Percentiles rank a stretch among this genome's conserved stretches.
Evolutionary conservation across 2,113 vertebrate genomes (phyloP).

Genomic region (Entomyzon cyanotis): DNA sequence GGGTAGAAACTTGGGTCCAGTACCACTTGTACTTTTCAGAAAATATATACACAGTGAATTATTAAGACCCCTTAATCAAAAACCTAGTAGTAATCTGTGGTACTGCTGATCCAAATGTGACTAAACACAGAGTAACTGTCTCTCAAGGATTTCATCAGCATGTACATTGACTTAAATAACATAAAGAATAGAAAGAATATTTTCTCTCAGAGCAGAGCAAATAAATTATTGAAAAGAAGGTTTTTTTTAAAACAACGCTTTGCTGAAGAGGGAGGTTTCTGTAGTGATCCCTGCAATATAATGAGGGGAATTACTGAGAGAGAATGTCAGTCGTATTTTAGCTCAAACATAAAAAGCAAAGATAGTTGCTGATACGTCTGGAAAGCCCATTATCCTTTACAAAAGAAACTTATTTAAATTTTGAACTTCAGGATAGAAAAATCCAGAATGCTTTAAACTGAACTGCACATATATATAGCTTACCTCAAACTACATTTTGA

Average conservation of each 20-base stretch:
- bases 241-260: constrained; percentile 14
- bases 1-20: background rate
- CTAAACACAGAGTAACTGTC: background rate
- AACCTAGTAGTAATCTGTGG: background rate
- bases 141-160: background rate
- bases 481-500: constrained; percentile 23
- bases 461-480: background rate
- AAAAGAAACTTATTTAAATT: constrained; percentile 24
- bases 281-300: background rate
- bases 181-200: constrained; percentile 25
- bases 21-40: background rate
- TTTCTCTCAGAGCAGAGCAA: constrained; percentile 22
- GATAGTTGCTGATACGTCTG: background rate
- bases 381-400: constrained; percentile 35
- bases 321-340: background rate
- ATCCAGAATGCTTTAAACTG: constrained; percentile 4
- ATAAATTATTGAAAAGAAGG: constrained; percentile 5
- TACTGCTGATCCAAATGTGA: background rate
- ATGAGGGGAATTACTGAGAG: constrained; percentile 9
- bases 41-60: background rate
- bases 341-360: constrained; percentile 36
- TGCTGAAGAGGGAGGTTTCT: constrained; percentile 1
- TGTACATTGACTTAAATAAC: constrained; percentile 16
- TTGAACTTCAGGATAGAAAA: constrained; percentile 38
- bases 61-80: background rate